phyloP scores from a whole-genome alignment of 2,888 invertebrate species.

The Blera fallax region DNA sequence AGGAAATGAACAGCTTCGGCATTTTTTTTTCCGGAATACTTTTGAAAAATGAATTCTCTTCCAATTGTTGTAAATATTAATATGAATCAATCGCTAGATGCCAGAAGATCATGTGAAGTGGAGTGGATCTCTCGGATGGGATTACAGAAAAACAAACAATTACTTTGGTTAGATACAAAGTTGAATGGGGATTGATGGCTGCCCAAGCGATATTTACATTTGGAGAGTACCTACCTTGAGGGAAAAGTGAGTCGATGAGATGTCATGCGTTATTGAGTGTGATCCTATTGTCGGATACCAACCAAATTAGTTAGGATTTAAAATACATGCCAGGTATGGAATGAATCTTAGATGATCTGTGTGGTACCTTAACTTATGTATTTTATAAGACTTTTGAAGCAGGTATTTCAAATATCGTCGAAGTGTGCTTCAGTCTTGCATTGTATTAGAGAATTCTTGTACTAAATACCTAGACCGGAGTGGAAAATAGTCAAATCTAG shows the following conservation, averaged over 20 bases:
- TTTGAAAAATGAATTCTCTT: slow-evolving; percentile 34
- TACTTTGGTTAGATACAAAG: background rate
- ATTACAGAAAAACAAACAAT: slow-evolving; percentile 29
- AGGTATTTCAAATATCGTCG: no score
- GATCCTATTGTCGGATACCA: background rate
- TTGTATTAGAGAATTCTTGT: no score
- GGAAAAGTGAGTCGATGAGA: background rate
- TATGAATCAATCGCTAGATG: slow-evolving; percentile 60
- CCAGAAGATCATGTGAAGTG: slow-evolving; percentile 31
- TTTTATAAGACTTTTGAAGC: no score
- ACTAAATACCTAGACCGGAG: no score
- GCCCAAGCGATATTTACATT: slow-evolving; percentile 6
- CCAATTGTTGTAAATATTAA: slow-evolving; percentile 59
- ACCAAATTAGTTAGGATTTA: no score
- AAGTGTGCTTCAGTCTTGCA: no score
- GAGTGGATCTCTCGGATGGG: slow-evolving; percentile 32
- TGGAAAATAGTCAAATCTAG: no score
- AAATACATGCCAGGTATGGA: no score
- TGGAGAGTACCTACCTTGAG: background rate
- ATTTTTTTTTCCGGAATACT: slow-evolving; percentile 14
- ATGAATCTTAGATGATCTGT: no score
- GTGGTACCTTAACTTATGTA: no score
- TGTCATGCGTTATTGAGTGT: background rate
- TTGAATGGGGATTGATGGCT: background rate
- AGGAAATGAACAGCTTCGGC: slow-evolving; percentile 27